phyloP scores from a whole-genome alignment of 2,113 vertebrate genomes.

The Trogon melanurus region DNA sequence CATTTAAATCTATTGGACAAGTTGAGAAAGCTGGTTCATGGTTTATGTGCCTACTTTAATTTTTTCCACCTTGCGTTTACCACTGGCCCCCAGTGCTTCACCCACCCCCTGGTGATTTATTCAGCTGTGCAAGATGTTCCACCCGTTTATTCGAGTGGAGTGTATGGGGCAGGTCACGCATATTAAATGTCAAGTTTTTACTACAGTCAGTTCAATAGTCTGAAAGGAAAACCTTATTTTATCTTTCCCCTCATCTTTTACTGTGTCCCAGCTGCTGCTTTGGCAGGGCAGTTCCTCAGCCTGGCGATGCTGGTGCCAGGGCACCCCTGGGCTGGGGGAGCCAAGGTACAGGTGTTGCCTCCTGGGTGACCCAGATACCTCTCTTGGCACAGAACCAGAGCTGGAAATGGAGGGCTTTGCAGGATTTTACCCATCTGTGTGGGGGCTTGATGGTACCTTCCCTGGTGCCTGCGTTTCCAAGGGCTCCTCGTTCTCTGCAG shows the following conservation, averaged over 20 bases:
- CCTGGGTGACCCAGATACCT: background rate
- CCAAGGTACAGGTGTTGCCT: too few species aligned
- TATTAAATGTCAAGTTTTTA: conserved; percentile 20
- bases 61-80: conserved; percentile 20
- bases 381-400: background rate
- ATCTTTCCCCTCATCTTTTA: background rate
- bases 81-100: conserved; percentile 31
- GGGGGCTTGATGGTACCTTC: too few species aligned
- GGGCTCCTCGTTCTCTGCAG: background rate
- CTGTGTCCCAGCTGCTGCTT: background rate
- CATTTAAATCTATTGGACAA: conserved; percentile 31
- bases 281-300: background rate
- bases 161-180: background rate
- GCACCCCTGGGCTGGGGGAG: too few species aligned
- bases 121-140: conserved; percentile 42
- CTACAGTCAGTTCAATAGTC: background rate
- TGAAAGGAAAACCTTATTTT: background rate
- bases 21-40: conserved; percentile 2
- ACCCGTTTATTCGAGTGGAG: conserved; percentile 36
- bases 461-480: background rate
- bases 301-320: background rate
- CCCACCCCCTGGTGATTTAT: conserved; percentile 36
- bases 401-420: background rate
- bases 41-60: conserved; percentile 36
- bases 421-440: background rate